phyloP scores from a whole-genome alignment of 2,888 invertebrate genomes.

The Eilema sororculum region DNA sequence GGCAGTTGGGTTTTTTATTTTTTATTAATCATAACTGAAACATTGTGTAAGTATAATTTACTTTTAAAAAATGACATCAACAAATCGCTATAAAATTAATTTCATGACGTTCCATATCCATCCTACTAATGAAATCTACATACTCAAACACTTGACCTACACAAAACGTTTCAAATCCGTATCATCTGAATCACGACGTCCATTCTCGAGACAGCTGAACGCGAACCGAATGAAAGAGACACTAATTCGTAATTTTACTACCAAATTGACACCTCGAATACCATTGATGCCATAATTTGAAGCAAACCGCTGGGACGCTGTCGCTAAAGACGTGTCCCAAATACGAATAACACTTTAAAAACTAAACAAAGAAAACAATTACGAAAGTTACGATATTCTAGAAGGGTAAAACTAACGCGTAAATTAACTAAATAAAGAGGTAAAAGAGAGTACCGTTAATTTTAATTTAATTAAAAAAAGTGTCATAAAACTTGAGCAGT shows the following conservation, averaged over 20 bases:
- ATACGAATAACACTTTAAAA: neutral
- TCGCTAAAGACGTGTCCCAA: slow-evolving; percentile 27
- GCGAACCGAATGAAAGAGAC: slow-evolving; percentile 39
- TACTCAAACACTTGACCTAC: no score
- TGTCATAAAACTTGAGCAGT: no score
- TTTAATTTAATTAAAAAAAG: no score
- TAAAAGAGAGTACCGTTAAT: no score
- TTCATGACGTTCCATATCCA: no score
- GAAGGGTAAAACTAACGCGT: neutral
- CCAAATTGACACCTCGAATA: slow-evolving; percentile 55
- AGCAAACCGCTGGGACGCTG: slow-evolving; percentile 37
- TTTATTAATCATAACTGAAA: neutral
- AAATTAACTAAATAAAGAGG: neutral
- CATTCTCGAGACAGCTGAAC: slow-evolving; percentile 19
- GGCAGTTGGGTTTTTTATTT: no score
- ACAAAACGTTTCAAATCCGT: slow-evolving; percentile 26
- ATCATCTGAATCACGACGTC: slow-evolving; percentile 20
- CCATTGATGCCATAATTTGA: slow-evolving; percentile 39
- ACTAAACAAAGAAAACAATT: neutral
- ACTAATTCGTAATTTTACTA: slow-evolving; percentile 43
- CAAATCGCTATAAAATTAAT: no score
- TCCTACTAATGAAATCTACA: no score
- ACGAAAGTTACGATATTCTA: neutral
- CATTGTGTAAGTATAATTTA: no score
- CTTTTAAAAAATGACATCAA: no score